Conservation (phyloP, 2,888 invertebrate genomes). For the Imbricaverruca yamaguchii region DNA sequence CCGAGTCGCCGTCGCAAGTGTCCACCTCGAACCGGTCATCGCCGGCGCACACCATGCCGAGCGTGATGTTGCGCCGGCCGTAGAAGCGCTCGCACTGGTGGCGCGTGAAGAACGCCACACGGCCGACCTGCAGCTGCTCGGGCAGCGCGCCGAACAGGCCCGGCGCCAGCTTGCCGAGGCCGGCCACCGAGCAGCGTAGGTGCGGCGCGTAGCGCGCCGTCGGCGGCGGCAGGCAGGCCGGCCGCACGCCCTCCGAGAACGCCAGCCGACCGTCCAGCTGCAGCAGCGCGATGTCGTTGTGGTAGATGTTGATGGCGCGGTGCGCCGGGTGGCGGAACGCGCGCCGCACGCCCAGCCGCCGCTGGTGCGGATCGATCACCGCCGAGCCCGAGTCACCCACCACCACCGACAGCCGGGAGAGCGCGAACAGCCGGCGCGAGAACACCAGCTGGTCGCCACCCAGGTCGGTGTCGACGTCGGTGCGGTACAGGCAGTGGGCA, state of each 20-base stretch:
- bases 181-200: slow-evolving; percentile 65
- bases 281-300: slow-evolving; percentile 20
- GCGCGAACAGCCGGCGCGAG: slow-evolving; percentile 10
- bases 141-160: slow-evolving; percentile 20
- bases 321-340: slow-evolving; percentile 6
- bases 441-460: not conserved
- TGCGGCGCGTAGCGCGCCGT: slow-evolving; percentile 50
- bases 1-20: slow-evolving; percentile 22
- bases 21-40: slow-evolving; percentile 21
- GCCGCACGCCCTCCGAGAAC: slow-evolving; percentile 59
- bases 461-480: not conserved
- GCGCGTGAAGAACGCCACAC: slow-evolving; percentile 18
- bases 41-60: slow-evolving; percentile 20
- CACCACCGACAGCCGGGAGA: slow-evolving; percentile 9
- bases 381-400: slow-evolving; percentile 17
- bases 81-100: slow-evolving; percentile 15
- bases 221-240: slow-evolving; percentile 61
- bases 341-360: slow-evolving; percentile 7
- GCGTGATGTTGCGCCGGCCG: slow-evolving; percentile 16
- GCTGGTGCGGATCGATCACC: slow-evolving; percentile 13
- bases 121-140: slow-evolving; percentile 1
- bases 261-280: not conserved
- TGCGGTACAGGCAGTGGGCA: slow-evolving; percentile 19
- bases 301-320: slow-evolving; percentile 21
- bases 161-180: slow-evolving; percentile 53